These are phyloP conservation scores for Apamea epomidion DNA, from an alignment of 2,888 invertebrate genomes.

Conservation along the genomic window DNA sequence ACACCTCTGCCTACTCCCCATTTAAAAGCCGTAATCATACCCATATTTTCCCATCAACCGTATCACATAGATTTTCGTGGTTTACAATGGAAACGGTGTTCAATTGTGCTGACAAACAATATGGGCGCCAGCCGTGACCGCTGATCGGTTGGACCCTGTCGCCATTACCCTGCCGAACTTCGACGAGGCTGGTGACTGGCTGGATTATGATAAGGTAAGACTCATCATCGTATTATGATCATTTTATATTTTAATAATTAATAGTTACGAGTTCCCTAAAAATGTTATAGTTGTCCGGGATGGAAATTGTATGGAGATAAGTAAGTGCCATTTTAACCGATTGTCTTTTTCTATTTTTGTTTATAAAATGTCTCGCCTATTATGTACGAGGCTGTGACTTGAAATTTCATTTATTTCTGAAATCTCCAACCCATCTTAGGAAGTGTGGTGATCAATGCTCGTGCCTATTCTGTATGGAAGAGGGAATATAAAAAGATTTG, in stretches of 20 bases:
- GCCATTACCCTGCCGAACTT: slow-evolving; percentile 70
- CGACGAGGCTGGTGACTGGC: slow-evolving; percentile 58
- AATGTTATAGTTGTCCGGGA: neutral
- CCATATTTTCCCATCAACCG: slow-evolving; percentile 38
- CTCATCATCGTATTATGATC: neutral
- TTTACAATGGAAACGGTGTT: slow-evolving; percentile 72
- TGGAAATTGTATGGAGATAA: neutral
- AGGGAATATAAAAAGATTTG: neutral
- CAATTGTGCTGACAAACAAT: slow-evolving; percentile 76
- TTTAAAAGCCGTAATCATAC: slow-evolving; percentile 5
- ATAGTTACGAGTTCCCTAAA: neutral
- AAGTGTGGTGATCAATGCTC: neutral
- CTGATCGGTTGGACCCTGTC: slow-evolving; percentile 56
- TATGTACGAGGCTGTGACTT: neutral
- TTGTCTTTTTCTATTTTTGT: neutral
- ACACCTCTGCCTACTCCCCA: neutral
- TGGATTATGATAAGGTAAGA: slow-evolving; percentile 72
- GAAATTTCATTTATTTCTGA: too few species aligned
- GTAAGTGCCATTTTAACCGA: neutral
- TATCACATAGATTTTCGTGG: slow-evolving; percentile 44
- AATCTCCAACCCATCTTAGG: neutral
- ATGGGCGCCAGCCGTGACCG: slow-evolving; percentile 77
- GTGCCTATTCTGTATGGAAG: neutral
- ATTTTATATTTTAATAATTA: neutral
- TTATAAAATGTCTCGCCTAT: neutral